Percentiles rank a stretch among this genome's conserved stretches.
Evolutionary conservation across 2,113 vertebrate species (phyloP).

Genomic region (Sialia sialis): DNA sequence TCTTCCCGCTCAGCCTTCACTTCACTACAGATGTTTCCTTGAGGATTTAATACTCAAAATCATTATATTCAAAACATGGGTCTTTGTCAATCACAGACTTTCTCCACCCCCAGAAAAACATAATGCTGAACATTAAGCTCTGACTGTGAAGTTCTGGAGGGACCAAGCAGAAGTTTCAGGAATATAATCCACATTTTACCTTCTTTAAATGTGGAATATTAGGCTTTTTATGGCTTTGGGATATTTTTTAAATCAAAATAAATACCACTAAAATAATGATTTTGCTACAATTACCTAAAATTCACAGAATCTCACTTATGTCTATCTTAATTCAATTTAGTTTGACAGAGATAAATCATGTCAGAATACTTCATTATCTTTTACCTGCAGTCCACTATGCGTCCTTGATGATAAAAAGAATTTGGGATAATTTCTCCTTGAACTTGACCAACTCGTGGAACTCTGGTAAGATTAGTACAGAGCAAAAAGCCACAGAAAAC

Average conservation of each 20-base stretch:
- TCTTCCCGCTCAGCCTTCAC: neutral
- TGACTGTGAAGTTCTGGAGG: neutral
- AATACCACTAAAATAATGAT: neutral
- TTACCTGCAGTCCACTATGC: conserved; percentile 95
- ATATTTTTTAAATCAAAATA: neutral
- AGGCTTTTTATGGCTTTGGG: neutral
- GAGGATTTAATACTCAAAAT: neutral
- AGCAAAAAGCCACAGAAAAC: conserved; percentile 98
- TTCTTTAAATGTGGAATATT: neutral
- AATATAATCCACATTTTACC: neutral
- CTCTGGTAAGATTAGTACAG: conserved; percentile 88
- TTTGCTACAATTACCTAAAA: neutral
- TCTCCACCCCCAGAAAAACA: neutral
- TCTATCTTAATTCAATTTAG: neutral
- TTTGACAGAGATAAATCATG: neutral
- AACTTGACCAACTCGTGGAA: conserved; percentile 88
- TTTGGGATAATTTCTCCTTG: conserved; percentile 92
- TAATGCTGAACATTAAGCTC: neutral
- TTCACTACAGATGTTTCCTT: neutral
- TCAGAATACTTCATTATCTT: neutral
- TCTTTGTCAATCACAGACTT: neutral
- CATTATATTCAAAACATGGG: neutral
- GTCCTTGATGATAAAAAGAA: conserved; percentile 93
- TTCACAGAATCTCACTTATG: neutral
- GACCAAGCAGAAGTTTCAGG: neutral